Conservation (phyloP, 2,797 vertebrate species). For the Odontamblyopus rebecca region DNA sequence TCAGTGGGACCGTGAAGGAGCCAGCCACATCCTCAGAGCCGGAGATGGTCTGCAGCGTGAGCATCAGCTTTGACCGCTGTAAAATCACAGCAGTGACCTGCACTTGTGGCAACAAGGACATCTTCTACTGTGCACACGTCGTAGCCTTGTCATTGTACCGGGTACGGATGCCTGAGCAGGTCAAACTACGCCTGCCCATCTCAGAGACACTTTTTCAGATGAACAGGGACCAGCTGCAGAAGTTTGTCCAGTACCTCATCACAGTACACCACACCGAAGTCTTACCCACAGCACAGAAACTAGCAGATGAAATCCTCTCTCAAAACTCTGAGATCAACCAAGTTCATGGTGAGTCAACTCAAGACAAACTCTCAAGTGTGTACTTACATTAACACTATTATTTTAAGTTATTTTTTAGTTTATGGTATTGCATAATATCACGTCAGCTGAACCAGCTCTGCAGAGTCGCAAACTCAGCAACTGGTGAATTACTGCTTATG, state of each 20-base stretch:
- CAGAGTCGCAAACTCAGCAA: constrained; percentile 31
- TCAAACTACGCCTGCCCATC: constrained; percentile 98
- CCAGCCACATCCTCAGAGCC: constrained; percentile 91
- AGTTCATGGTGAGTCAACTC: constrained; percentile 89
- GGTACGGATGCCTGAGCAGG: constrained; percentile 96
- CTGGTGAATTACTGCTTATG: constrained; percentile 14
- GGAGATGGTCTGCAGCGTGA: constrained; percentile 94
- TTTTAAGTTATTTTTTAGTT: constrained; percentile 1
- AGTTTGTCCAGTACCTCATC: constrained; percentile 99
- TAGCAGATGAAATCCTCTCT: constrained; percentile 97
- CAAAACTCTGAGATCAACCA: constrained; percentile 99
- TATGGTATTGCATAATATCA: constrained; percentile 46
- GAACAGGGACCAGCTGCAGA: constrained; percentile 98
- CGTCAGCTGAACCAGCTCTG: constrained; percentile 24
- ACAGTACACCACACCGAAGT: constrained; percentile 98
- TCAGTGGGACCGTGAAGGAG: constrained; percentile 97
- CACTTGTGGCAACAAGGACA: constrained; percentile 99
- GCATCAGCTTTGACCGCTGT: constrained; percentile 99
- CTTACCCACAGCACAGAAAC: constrained; percentile 95
- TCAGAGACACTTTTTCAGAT: constrained; percentile 99
- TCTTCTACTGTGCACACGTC: constrained; percentile 98
- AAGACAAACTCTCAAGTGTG: not conserved
- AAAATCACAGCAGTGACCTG: constrained; percentile 99
- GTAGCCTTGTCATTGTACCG: constrained; percentile 97
- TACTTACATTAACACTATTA: not conserved